phyloP scores from a whole-genome alignment of 2,797 vertebrate genomes.

The Danio aesculapii region DNA sequence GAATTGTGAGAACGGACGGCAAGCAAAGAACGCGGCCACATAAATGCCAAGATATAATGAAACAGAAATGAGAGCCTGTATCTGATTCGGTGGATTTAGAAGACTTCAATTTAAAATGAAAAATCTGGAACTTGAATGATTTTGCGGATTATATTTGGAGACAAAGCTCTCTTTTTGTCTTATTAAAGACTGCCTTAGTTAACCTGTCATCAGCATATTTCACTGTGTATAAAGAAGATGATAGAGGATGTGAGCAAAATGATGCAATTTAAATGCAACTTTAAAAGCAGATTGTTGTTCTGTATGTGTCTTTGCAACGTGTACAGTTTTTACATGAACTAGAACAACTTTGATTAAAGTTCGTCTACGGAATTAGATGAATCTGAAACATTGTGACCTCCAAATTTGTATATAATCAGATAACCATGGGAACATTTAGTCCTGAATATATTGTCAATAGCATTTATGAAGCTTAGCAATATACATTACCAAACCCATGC shows the following conservation, averaged over 20 bases:
- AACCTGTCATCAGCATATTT: constrained; percentile 25
- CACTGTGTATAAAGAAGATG: constrained; percentile 19
- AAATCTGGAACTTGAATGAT: neutral
- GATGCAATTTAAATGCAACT: constrained; percentile 33
- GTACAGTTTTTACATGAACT: neutral
- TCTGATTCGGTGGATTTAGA: constrained; percentile 4
- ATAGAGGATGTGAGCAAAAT: constrained; percentile 13
- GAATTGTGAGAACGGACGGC: neutral
- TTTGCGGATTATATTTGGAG: neutral
- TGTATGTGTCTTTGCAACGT: neutral
- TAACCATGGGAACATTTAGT: neutral
- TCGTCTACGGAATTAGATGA: neutral
- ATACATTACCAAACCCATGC: neutral
- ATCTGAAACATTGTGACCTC: neutral
- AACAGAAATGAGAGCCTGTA: neutral
- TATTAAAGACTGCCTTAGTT: constrained; percentile 10
- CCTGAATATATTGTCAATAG: neutral
- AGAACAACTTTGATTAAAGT: neutral
- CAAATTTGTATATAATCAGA: neutral
- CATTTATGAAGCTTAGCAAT: neutral
- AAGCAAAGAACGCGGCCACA: neutral
- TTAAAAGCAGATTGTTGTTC: constrained; percentile 5
- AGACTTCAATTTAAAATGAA: neutral
- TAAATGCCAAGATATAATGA: neutral
- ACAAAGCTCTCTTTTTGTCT: constrained; percentile 6